Evolutionary conservation across 2,888 invertebrate genomes (phyloP), one percentile per base, ranked within the genome.

Genomic region (Ormyrus labotus): DNA sequence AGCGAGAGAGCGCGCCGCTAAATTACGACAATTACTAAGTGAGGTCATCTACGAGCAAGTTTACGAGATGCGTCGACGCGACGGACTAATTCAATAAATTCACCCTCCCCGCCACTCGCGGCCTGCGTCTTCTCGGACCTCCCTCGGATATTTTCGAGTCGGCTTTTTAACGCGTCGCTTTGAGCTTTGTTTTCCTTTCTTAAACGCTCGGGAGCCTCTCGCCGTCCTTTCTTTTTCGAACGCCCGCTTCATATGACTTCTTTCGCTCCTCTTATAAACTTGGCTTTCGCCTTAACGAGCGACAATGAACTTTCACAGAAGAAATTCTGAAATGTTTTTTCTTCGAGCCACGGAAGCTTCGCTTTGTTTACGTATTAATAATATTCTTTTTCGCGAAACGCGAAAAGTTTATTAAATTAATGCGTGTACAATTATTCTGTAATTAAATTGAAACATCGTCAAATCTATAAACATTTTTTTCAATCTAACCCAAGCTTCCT

Each of bases 71-170:
- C 89, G 90, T 89, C 89, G 90, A 86, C 88, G 88, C 86, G 88
- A 88, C 90, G 87, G 89, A 89, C 90, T 90, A 90, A 90, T 90
- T 90, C 88, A 90, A 90, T 90, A 89, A 90, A 89, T 88, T 89
- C 88, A 86, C 88, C 87, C 85, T 83, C 85, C 51, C 51, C 57
- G n/a, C 51, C 69, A 3, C 63, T 11, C 3, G 10, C 45, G 1
- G 34, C n/a, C 53, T 6, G 1, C 57, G 34, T 34, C 51, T 55
- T 45, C 51, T 55, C 53, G 48, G 57, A 57, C 70, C 51, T 65
- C 69, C 57, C 57, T 72, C 55, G 48, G 57, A 55, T 57, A 61
- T 73, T 80, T 71, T 76, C 68, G 55, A 80, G 80, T 55, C 80
- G 80, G 80, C 76, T 75, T 68, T 34, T 76, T 63, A 51, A 68